Evolutionary conservation across 2,113 vertebrate species (phyloP).

Genomic region (Passer montanus): DNA sequence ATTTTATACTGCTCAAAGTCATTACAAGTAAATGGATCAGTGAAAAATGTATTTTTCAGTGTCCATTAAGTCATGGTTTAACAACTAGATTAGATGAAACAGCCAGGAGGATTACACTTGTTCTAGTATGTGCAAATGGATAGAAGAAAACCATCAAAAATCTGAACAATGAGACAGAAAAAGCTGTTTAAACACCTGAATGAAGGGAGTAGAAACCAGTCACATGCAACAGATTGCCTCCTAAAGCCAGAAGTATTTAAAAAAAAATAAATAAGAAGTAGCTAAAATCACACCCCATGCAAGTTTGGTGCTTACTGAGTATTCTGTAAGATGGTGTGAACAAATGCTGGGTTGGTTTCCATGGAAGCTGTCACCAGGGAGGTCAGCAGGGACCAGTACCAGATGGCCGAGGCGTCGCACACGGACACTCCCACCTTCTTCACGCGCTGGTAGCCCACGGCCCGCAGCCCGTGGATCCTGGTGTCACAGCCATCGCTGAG

Average conservation of each 20-base stretch:
- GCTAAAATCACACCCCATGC: not conserved
- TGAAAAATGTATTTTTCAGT: not conserved
- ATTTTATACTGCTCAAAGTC: not conserved
- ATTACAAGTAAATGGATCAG: not conserved
- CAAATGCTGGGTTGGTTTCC: slow-evolving; percentile 92
- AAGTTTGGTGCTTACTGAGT: slow-evolving; percentile 85
- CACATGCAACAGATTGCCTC: not conserved
- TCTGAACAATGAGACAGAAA: not conserved
- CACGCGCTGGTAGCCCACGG: slow-evolving; percentile 89
- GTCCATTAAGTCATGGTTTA: not conserved
- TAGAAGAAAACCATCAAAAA: not conserved
- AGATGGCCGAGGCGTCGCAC: slow-evolving; percentile 95
- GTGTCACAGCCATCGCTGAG: slow-evolving; percentile 96
- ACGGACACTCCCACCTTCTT: slow-evolving; percentile 91
- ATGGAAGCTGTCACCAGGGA: slow-evolving; percentile 96
- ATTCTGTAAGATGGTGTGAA: slow-evolving; percentile 91
- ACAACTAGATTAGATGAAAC: not conserved
- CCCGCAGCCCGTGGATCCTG: slow-evolving; percentile 92
- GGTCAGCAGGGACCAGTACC: slow-evolving; percentile 96
- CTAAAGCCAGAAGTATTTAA: not conserved
- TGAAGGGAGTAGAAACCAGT: not conserved
- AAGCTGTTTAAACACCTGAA: not conserved
- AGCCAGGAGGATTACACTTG: not conserved
- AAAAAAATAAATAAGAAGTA: too few species aligned
- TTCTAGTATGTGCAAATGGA: not conserved